A percentile compares a stretch with the other conserved stretches of the same genome.
phyloP scores from a whole-genome alignment of 2,888 invertebrate species.

The Charanyca ferruginea region DNA sequence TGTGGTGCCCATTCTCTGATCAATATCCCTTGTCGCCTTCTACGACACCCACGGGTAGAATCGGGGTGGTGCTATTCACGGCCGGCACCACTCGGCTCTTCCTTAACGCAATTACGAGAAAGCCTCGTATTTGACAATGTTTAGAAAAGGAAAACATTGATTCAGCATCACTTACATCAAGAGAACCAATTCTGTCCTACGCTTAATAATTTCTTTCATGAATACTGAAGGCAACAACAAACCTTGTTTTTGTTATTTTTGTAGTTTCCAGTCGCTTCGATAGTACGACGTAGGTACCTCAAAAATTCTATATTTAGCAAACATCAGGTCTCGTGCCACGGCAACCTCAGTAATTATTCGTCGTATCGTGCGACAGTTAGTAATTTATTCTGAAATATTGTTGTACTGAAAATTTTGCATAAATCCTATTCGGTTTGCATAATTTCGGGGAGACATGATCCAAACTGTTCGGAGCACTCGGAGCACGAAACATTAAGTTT shows the following conservation, averaged over 20 bases:
- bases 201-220: slow-evolving; percentile 30
- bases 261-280: slow-evolving; percentile 13
- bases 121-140: too few species aligned
- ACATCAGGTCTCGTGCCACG: not conserved
- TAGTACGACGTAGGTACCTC: not conserved
- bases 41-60: too few species aligned
- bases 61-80: too few species aligned
- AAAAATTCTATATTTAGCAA: slow-evolving; percentile 29
- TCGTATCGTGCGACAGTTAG: slow-evolving; percentile 55
- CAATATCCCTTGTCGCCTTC: too few species aligned
- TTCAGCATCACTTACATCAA: too few species aligned
- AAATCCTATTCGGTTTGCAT: slow-evolving; percentile 69
- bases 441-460: slow-evolving; percentile 69
- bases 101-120: too few species aligned
- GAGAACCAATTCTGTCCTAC: not conserved
- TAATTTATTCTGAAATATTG: slow-evolving; percentile 61
- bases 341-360: slow-evolving; percentile 46
- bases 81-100: too few species aligned
- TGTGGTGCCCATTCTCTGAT: too few species aligned
- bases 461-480: slow-evolving; percentile 78
- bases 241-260: slow-evolving; percentile 19
- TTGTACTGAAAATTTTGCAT: slow-evolving; percentile 66
- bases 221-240: slow-evolving; percentile 11
- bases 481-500: slow-evolving; percentile 81
- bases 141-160: too few species aligned